Evolutionary conservation across 2,888 invertebrate genomes (phyloP).

Genomic region (Nasonovia ribisnigri): DNA sequence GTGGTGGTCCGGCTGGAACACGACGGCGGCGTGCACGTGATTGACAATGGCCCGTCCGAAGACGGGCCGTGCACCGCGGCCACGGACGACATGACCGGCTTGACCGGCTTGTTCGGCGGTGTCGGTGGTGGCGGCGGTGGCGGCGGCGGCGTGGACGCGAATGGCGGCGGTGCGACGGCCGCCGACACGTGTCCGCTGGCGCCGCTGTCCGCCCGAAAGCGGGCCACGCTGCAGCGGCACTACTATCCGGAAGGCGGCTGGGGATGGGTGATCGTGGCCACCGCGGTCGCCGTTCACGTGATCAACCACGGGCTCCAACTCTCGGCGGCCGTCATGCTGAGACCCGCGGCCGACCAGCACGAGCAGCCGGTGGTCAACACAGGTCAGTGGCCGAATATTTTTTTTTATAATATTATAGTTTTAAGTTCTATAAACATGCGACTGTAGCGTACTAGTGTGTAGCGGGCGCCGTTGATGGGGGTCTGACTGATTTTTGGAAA

Average conservation of each 20-base stretch:
- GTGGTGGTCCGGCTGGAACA: constrained; percentile 66
- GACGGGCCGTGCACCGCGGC: constrained; percentile 69
- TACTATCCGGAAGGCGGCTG: constrained; percentile 91
- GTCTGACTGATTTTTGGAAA: not conserved
- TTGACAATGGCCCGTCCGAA: constrained; percentile 53
- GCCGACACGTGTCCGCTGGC: constrained; percentile 72
- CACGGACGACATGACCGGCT: constrained; percentile 14
- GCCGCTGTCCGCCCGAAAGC: constrained; percentile 74
- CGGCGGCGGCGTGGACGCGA: not conserved
- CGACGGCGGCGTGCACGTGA: constrained; percentile 61
- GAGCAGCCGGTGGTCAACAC: constrained; percentile 67
- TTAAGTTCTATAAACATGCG: not conserved
- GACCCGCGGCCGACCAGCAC: constrained; percentile 73
- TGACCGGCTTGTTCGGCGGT: not conserved
- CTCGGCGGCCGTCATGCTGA: constrained; percentile 76
- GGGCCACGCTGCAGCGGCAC: constrained; percentile 76
- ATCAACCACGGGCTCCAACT: constrained; percentile 82
- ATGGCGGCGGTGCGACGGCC: not conserved
- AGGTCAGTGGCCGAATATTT: constrained; percentile 59
- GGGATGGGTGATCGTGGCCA: constrained; percentile 87
- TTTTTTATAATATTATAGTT: not conserved
- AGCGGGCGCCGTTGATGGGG: not conserved
- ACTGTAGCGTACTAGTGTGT: not conserved
- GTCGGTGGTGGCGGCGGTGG: constrained; percentile 12
- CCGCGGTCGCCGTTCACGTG: constrained; percentile 80